Evolutionary conservation across 2,888 invertebrate species (phyloP), one percentile per base, ranked within the genome.

Genomic region (Trichopoda pennipes): DNA sequence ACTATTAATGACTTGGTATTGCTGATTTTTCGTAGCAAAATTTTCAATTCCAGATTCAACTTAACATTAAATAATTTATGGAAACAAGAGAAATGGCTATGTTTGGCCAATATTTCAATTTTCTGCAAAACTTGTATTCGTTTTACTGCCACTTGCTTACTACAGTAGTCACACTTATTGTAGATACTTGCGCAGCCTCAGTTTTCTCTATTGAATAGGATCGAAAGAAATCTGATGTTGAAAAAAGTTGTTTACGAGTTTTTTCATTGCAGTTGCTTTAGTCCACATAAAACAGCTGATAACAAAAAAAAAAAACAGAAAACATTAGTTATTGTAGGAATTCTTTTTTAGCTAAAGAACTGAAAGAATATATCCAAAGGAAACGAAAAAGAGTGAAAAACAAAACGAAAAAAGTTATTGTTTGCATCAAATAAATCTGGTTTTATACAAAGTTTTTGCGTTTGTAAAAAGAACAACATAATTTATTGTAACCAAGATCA

Each of bases 1-100:
- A n/a, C n/a, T n/a, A n/a, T n/a, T n/a, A n/a, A n/a, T n/a, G n/a
- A n/a, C n/a, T n/a, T n/a, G n/a, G n/a, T n/a, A n/a, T n/a, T n/a
- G n/a, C n/a, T n/a, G n/a, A n/a, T n/a, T n/a, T n/a, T n/a, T n/a
- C n/a, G n/a, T n/a, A n/a, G n/a, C n/a, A n/a, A n/a, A n/a, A n/a
- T n/a, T n/a, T n/a, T n/a, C n/a, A n/a, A n/a, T n/a, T n/a, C n/a
- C n/a, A n/a, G n/a, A n/a, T n/a, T n/a, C n/a, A n/a, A n/a, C n/a
- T n/a, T n/a, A 14, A 47, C 63, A 69, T 77, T 77, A 73, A 81
- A 81, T 77, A 81, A 77, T 47, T 72, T 61, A 61, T 56, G 21
- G 69, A 77, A 69, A 69, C 44, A 32, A 61, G 17, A 60, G 23
- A 73, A 58, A 69, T 77, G 81, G 81, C 58, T 77, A 66, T 66